Conservation (phyloP, 1,140 invertebrate genomes). For the Platorchestia sp. region DNA sequence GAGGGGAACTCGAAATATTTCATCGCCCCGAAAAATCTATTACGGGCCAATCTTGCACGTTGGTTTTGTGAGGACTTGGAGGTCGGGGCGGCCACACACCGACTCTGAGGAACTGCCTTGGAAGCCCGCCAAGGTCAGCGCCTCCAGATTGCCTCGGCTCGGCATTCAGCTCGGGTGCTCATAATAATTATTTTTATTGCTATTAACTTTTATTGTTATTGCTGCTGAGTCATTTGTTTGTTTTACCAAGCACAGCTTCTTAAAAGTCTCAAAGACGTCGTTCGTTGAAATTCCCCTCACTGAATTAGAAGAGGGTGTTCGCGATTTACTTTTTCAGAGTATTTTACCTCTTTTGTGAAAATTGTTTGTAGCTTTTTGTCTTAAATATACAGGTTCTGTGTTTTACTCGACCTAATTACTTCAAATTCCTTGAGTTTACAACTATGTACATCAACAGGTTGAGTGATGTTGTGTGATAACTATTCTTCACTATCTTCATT, state of each 20-base stretch:
- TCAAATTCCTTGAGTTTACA: neutral
- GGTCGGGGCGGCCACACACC: neutral
- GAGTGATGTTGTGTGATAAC: neutral
- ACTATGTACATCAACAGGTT: neutral
- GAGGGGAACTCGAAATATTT: neutral
- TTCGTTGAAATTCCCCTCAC: neutral
- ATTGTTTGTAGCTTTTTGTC: neutral
- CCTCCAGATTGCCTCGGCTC: neutral
- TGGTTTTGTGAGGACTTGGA: neutral
- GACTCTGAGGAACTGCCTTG: neutral
- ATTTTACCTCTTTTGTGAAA: neutral
- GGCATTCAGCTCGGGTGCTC: neutral
- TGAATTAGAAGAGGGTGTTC: neutral
- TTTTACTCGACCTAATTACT: neutral
- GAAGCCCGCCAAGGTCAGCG: neutral
- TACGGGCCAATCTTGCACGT: neutral
- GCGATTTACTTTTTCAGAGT: neutral
- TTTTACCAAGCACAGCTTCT: neutral
- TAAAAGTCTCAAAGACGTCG: neutral
- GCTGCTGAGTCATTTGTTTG: neutral
- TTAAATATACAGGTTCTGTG: neutral
- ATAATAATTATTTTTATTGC: neutral
- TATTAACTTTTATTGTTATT: constrained; percentile 1
- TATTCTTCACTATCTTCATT: neutral
- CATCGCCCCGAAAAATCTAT: neutral